Conservation (phyloP, 2,797 vertebrate genomes). For the Sebastes oblongus region DNA sequence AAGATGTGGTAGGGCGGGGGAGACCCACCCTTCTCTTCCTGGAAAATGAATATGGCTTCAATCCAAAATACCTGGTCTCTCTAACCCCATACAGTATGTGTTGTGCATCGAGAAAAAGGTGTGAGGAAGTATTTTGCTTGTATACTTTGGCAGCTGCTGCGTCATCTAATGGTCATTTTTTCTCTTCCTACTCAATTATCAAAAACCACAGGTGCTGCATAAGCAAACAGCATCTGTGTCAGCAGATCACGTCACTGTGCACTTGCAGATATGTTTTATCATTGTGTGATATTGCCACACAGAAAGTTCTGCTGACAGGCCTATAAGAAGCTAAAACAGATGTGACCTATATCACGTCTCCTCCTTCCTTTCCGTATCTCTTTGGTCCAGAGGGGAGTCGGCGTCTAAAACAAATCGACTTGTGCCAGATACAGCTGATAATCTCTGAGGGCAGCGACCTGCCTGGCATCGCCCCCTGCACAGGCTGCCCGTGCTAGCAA, state of each 20-base stretch:
- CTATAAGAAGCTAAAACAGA: background rate
- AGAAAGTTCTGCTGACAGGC: background rate
- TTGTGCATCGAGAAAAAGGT: background rate
- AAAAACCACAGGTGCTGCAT: slow-evolving; percentile 2
- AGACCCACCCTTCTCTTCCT: background rate
- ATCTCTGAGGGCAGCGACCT: slow-evolving; percentile 32
- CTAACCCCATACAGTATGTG: background rate
- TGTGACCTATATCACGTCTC: background rate
- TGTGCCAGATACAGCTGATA: slow-evolving; percentile 28
- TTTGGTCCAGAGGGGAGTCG: slow-evolving; percentile 6
- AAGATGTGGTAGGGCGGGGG: background rate
- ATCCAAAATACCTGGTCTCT: background rate
- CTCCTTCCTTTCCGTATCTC: background rate
- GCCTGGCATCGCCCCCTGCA: slow-evolving; percentile 31
- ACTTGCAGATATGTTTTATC: background rate
- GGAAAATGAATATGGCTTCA: background rate
- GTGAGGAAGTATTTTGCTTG: background rate
- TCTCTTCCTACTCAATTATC: background rate
- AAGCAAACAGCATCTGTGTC: background rate
- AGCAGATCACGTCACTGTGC: background rate
- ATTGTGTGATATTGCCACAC: background rate
- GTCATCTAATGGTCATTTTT: background rate
- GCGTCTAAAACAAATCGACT: slow-evolving; percentile 29
- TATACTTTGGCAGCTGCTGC: background rate
- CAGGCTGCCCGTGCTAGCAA: background rate